Evolutionary conservation across 2,888 invertebrate genomes (phyloP).

Genomic region (Oligia fasciuncula): DNA sequence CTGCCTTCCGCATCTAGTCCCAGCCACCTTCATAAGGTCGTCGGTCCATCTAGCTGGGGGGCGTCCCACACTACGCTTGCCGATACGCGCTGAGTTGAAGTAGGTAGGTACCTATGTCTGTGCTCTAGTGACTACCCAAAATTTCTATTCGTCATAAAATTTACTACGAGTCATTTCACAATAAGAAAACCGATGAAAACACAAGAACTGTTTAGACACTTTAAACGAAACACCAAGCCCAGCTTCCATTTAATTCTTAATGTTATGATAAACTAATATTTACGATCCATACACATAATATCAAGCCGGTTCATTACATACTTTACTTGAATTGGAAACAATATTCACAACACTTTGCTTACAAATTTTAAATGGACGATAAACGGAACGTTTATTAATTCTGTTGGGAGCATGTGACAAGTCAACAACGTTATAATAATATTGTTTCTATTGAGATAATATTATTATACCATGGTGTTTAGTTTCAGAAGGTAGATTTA

Average conservation of each 20-base stretch:
- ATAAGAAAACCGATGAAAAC: not conserved
- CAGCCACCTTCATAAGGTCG: not conserved
- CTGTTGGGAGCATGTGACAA: constrained; percentile 22
- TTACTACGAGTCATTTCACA: not conserved
- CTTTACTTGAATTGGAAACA: constrained; percentile 31
- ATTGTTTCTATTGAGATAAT: constrained; percentile 32
- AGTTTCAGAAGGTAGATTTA: not conserved
- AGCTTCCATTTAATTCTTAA: constrained; percentile 17
- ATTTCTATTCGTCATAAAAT: too few species aligned
- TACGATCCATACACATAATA: constrained; percentile 32
- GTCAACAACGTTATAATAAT: constrained; percentile 17
- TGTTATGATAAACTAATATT: constrained; percentile 47
- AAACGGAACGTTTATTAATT: constrained; percentile 36
- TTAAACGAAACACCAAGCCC: constrained; percentile 27
- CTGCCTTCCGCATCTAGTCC: not conserved
- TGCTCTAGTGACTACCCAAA: not conserved
- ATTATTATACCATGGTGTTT: not conserved
- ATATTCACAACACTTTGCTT: constrained; percentile 25
- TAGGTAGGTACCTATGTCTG: not conserved
- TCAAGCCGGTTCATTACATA: constrained; percentile 12
- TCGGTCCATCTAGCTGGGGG: not conserved
- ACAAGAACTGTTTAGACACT: not conserved
- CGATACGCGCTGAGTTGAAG: not conserved
- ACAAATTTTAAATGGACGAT: constrained; percentile 18
- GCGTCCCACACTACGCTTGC: not conserved